Percentiles rank a stretch among this genome's conserved stretches.
Conservation (phyloP, 2,888 invertebrate genomes). For the Diarsia brunnea region DNA sequence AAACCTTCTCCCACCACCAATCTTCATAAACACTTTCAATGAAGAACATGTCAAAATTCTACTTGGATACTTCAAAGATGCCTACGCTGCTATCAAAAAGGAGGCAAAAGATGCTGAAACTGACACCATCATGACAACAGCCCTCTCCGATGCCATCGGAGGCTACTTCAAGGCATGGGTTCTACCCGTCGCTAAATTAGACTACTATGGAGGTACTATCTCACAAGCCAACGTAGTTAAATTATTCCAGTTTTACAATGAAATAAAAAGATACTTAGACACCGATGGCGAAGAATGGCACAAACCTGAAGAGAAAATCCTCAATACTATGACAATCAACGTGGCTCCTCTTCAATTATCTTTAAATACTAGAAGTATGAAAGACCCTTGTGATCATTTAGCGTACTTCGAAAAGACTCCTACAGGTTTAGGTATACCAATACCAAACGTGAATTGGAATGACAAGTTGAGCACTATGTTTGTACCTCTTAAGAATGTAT, state of each 20-base stretch:
- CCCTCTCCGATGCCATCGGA: constrained; percentile 89
- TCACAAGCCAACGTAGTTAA: constrained; percentile 89
- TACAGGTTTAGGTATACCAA: constrained; percentile 82
- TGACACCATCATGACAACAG: constrained; percentile 76
- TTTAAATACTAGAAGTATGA: constrained; percentile 62
- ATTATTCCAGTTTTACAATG: constrained; percentile 89
- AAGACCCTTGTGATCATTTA: constrained; percentile 76
- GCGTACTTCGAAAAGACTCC: constrained; percentile 78
- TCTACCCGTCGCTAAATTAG: constrained; percentile 91
- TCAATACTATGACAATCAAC: constrained; percentile 75
- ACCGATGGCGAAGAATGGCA: constrained; percentile 92
- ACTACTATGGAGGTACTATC: constrained; percentile 92
- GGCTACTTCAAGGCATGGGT: constrained; percentile 91
- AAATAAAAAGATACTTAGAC: constrained; percentile 89
- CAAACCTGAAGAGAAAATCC: constrained; percentile 70
- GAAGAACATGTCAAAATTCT: constrained; percentile 75
- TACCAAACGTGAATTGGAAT: constrained; percentile 91
- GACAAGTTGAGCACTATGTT: constrained; percentile 90
- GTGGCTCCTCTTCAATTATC: constrained; percentile 67
- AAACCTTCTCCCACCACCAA: constrained; percentile 75
- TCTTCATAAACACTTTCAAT: constrained; percentile 70
- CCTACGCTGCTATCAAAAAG: constrained; percentile 74
- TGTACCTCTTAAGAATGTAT: constrained; percentile 89
- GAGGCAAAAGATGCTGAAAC: constrained; percentile 70
- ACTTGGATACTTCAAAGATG: constrained; percentile 76